Conservation (phyloP, 2,888 invertebrate species). For the Oscheius onirici region DNA sequence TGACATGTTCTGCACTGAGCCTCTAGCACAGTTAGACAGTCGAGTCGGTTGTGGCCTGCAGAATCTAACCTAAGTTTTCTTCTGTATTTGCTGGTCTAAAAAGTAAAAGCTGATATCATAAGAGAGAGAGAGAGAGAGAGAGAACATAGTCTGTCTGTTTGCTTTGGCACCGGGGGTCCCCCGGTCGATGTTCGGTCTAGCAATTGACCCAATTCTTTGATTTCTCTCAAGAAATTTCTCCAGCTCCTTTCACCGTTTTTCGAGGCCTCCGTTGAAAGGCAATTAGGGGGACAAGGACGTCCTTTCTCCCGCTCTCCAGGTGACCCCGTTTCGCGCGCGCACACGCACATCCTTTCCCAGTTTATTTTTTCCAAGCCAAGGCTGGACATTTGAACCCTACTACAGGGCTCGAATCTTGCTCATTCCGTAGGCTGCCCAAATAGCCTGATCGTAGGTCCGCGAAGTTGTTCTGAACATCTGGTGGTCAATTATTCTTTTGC, state of each 20-base stretch:
- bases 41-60: too few relatives aligned
- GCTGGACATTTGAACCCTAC: too few relatives aligned
- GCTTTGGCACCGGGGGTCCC: neutral
- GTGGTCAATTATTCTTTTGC: too few relatives aligned
- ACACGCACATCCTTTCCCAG: constrained; percentile 1
- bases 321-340: constrained; percentile 26
- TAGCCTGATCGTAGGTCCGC: too few relatives aligned
- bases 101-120: neutral
- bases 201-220: too few relatives aligned
- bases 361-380: neutral
- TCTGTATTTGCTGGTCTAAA: neutral
- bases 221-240: too few relatives aligned
- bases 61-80: too few relatives aligned
- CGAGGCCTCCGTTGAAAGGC: neutral
- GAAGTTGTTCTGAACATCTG: too few relatives aligned
- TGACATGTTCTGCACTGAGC: neutral
- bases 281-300: constrained; percentile 4
- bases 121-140: neutral
- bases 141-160: constrained; percentile 7
- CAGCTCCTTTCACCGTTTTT: neutral
- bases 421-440: too few relatives aligned
- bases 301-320: constrained; percentile 10
- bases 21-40: too few relatives aligned
- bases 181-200: neutral
- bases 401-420: too few relatives aligned